Base-by-base conservation (phyloP, 23 tunicate genomes). In the Diplosoma virens region DNA sequence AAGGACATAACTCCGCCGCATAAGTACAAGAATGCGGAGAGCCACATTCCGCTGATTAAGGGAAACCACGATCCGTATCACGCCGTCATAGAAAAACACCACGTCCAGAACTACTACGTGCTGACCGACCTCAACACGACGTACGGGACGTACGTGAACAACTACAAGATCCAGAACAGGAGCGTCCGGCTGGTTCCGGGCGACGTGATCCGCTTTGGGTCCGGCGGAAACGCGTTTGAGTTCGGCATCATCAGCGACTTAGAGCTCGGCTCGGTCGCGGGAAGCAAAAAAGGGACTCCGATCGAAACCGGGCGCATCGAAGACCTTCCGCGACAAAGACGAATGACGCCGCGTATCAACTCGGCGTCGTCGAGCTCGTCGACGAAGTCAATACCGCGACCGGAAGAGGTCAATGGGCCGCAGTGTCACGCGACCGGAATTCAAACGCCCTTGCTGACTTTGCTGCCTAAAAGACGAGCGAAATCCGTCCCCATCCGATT, bases 141-240 rank as follows among this genome's bases (percentile, higher is more conserved):
- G 3, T 73, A 69, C 63, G 95, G 95, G 0, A 87, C 87, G 4
- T 87, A 87, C 47, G 87, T 87, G 1, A 87, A 87, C 52, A 80
- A 87, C 21, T 54, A 79, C 52, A 56, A 71, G 34, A 61, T 87
- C n/a, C 95, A 87, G 46, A 87, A 87, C 47, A 66, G 65, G 0
- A 75, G 83, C 0, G 85, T 87, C 7, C 46, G 34, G 30, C 35
- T 87, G 37, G 46, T 86, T 2, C 78, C 85, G 7, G 95, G 95
- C 28, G 95, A 87, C 31, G 79, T 71, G 0, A 81, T 87, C 26
- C 78, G 87, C 35, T 87, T 87, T 76, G 95, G 95, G 0, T 83
- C 81, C 26, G 87, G 81, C 7, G 95, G 83, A 33, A 67, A 47
- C 3, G 81, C 95, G 18, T 75, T 76, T 68, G 87, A 81, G 77